phyloP scores from a whole-genome alignment of 2,797 vertebrate genomes.

The Gymnothorax javanicus region DNA sequence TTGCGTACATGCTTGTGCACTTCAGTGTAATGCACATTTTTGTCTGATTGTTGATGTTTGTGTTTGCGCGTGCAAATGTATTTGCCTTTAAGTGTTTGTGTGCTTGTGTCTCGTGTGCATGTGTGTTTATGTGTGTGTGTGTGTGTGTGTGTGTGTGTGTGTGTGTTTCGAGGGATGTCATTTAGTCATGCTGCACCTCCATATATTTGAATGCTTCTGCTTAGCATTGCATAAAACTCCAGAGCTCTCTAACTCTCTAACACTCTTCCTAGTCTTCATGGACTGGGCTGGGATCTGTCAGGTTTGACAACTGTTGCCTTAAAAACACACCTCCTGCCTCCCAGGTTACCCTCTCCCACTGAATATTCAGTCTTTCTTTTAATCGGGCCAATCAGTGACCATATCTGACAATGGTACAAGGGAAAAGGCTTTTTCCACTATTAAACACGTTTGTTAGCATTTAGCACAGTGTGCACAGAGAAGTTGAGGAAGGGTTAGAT shows the following conservation, averaged over 20 bases:
- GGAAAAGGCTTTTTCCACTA: neutral
- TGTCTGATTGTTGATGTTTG: too few relatives aligned
- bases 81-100: neutral
- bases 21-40: too few relatives aligned
- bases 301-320: constrained; percentile 11
- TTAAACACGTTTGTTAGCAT: neutral
- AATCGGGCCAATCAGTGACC: neutral
- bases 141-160: too few relatives aligned
- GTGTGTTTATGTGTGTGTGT: too few relatives aligned
- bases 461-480: neutral
- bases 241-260: neutral
- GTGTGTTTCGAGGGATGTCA: neutral
- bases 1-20: too few relatives aligned
- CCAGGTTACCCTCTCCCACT: neutral
- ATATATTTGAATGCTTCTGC: constrained; percentile 39
- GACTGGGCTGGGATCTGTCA: neutral
- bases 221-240: neutral
- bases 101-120: neutral
- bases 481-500: too few relatives aligned
- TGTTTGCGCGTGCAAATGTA: too few relatives aligned
- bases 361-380: neutral
- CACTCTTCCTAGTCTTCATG: constrained; percentile 12
- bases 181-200: neutral
- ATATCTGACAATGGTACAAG: neutral
- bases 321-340: neutral